Percentiles rank a stretch among this genome's conserved stretches.
Conservation (phyloP, 2,797 vertebrate genomes). For the Poeciliopsis infans region DNA sequence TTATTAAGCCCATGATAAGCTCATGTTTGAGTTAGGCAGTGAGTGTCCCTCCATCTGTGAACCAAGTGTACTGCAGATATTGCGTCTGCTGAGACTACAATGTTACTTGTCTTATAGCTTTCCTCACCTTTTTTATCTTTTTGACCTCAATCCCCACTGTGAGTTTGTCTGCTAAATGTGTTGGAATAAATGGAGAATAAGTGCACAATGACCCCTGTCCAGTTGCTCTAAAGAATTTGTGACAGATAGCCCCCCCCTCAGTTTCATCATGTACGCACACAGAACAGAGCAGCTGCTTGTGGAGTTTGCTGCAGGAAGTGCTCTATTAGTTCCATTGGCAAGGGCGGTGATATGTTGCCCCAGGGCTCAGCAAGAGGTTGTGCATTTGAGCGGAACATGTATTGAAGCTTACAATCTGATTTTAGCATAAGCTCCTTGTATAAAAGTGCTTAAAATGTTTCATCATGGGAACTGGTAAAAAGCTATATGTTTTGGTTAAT, state of each 20-base stretch:
- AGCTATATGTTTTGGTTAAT: background rate
- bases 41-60: slow-evolving; percentile 34
- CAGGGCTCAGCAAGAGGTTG: slow-evolving; percentile 56
- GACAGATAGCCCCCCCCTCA: slow-evolving; percentile 38
- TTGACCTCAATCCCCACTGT: slow-evolving; percentile 54
- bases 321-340: slow-evolving; percentile 79
- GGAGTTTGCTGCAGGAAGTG: slow-evolving; percentile 73
- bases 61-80: slow-evolving; percentile 64
- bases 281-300: slow-evolving; percentile 74
- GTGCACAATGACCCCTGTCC: slow-evolving; percentile 54
- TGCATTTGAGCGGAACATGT: slow-evolving; percentile 46
- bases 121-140: slow-evolving; percentile 23
- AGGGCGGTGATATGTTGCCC: slow-evolving; percentile 73
- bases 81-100: slow-evolving; percentile 55
- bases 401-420: slow-evolving; percentile 36
- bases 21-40: slow-evolving; percentile 17
- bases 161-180: slow-evolving; percentile 39
- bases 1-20: slow-evolving; percentile 19
- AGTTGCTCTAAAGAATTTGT: slow-evolving; percentile 61
- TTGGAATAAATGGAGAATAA: slow-evolving; percentile 45
- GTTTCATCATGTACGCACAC: slow-evolving; percentile 29
- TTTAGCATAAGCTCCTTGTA: slow-evolving; percentile 40
- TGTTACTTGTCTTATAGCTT: slow-evolving; percentile 39
- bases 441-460: slow-evolving; percentile 32
- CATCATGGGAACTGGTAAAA: slow-evolving; percentile 4